These are phyloP conservation scores for Coelinius sp. DNA, from an alignment of 2,888 invertebrate species.

Conservation along the genomic window DNA sequence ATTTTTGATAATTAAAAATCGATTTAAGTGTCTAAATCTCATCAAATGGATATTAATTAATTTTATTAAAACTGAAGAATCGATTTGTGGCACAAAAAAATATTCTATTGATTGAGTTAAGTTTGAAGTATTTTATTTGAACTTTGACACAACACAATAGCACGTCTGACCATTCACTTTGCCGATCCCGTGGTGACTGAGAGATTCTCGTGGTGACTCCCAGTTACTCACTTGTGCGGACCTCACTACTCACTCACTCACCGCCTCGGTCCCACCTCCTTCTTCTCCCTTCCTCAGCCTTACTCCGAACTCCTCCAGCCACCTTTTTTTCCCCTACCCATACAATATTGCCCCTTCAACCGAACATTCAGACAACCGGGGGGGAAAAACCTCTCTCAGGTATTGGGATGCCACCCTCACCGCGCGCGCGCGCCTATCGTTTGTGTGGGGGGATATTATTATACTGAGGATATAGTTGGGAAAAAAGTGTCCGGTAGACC, in stretches of 20 bases:
- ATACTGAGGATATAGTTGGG: not conserved
- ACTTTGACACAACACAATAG: not conserved
- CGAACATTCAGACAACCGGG: conserved; percentile 41
- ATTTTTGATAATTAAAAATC: not conserved
- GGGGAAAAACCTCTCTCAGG: conserved; percentile 50
- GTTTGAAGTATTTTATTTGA: not conserved
- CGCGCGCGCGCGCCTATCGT: conserved; percentile 32
- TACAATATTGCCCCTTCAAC: conserved; percentile 28
- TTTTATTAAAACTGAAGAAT: not conserved
- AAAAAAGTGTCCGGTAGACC: conserved; percentile 45
- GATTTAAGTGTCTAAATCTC: too few species aligned
- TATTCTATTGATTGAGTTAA: not conserved
- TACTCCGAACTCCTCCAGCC: conserved; percentile 35
- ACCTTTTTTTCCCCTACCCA: conserved; percentile 40
- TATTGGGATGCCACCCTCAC: conserved; percentile 46
- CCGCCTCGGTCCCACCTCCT: conserved; percentile 52
- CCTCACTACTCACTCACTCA: conserved; percentile 63
- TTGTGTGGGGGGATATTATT: conserved; percentile 33
- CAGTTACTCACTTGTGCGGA: conserved; percentile 66
- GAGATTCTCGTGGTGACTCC: conserved; percentile 63
- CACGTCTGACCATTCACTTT: conserved; percentile 66
- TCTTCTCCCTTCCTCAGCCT: conserved; percentile 52
- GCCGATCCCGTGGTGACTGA: conserved; percentile 71
- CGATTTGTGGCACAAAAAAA: not conserved
- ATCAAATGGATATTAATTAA: not conserved